These are phyloP conservation scores for Crotalus helleri DNA, from an alignment of 2,113 vertebrate genomes.

Conservation along the genomic window DNA sequence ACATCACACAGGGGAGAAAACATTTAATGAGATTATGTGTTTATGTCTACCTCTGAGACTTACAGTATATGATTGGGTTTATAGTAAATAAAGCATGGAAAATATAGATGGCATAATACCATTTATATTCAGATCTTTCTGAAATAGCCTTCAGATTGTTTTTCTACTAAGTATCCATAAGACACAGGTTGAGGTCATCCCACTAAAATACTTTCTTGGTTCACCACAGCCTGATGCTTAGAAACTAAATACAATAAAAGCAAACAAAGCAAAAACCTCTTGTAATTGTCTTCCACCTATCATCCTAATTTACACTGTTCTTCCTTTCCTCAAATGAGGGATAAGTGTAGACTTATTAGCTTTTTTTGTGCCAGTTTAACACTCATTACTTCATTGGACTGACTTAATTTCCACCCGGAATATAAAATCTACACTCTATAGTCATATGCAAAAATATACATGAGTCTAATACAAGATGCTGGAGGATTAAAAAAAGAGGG, in stretches of 20 bases:
- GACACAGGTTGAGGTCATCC: background rate
- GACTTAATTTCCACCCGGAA: background rate
- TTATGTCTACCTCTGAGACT: constrained; percentile 3
- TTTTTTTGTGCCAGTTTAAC: background rate
- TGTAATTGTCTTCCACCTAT: background rate
- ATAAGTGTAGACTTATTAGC: background rate
- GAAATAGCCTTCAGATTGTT: background rate
- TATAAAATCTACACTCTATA: background rate
- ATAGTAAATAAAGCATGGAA: constrained; percentile 8
- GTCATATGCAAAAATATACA: background rate
- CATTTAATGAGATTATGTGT: constrained; percentile 1
- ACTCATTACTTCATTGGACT: background rate
- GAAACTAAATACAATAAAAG: background rate
- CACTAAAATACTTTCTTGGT: background rate
- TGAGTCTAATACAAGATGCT: background rate
- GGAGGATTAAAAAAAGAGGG: background rate
- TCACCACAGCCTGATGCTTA: background rate
- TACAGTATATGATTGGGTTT: constrained; percentile 3
- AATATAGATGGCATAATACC: background rate
- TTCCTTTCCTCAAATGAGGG: background rate
- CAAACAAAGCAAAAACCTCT: background rate
- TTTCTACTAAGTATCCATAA: background rate
- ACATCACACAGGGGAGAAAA: background rate
- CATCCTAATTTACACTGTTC: too few species aligned
- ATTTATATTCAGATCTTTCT: background rate